Base-by-base conservation (phyloP, 1,140 invertebrate genomes). In the Parasteatoda tepidariorum region DNA sequence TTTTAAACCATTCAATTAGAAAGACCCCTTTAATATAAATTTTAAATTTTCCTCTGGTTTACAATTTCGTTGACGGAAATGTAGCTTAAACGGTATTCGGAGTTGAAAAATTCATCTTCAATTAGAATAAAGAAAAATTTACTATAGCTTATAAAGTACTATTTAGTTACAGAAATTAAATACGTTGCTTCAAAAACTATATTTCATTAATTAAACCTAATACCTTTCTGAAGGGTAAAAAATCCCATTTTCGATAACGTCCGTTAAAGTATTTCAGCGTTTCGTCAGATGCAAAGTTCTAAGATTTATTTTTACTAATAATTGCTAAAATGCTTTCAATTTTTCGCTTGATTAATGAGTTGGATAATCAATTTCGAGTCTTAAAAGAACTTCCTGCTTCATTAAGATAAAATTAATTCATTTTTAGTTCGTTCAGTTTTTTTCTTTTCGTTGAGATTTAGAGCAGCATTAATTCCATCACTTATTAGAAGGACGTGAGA, bases 281-380 rank as follows among this genome's bases (percentile, higher is more conserved):
- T 78, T 79, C 76, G 38, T 68, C 64, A 68, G 30, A 68, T 57
- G 76, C 13, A 34, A 26, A 33, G 30, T 66, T 67, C 38, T 30
- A 26, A 33, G 30, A 48, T 79, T 68, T 79, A 68, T 68, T 79
- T 79, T 79, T 79, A 38, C 48, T 68, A 26, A 33, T 79, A 79
- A 79, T 55, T 79, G 64, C 76, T 79, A 79, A 79, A 79, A 79
- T 67, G 76, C 62, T 68, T 79, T 79, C 68, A 79, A 79, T 79
- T 79, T 79, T 38, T 62, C 48, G n/a, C 64, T 57, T 79, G 76
- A 79, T 79, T 79, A 79, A 79, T 79, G 76, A 68, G 76, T 33
- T 24, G 48, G 68, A 68, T 68, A 30, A 79, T 79, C 66, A 64
- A 79, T 79, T 79, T 68, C 48, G 64, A 31, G n/a, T 57, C 41